Conservation (phyloP, 2,113 vertebrate genomes). For the Hymenochirus boettgeri region DNA sequence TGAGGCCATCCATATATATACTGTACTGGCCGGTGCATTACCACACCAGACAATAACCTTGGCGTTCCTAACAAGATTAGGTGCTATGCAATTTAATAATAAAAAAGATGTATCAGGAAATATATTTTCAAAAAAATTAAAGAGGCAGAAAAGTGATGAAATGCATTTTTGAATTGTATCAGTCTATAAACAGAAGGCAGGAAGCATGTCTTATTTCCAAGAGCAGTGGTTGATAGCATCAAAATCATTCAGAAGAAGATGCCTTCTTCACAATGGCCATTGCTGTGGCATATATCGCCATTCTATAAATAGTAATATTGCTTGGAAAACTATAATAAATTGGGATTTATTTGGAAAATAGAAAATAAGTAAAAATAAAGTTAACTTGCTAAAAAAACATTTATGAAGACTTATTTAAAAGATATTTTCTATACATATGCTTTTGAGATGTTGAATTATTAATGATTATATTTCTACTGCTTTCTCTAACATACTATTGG, state of each 20-base stretch:
- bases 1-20: not conserved
- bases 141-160: slow-evolving; percentile 1
- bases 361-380: not conserved
- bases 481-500: not conserved
- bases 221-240: not conserved
- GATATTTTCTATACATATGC: not conserved
- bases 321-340: not conserved
- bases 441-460: not conserved
- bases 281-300: not conserved
- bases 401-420: not conserved
- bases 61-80: slow-evolving; percentile 27
- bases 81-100: slow-evolving; percentile 20
- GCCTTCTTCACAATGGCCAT: not conserved
- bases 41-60: not conserved
- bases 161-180: slow-evolving; percentile 1
- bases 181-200: not conserved
- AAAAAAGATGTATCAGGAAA: not conserved
- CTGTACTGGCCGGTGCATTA: not conserved
- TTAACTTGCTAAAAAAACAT: not conserved
- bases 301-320: not conserved
- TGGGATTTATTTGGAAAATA: not conserved
- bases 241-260: not conserved
- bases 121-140: not conserved
- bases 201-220: not conserved
- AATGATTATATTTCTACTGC: not conserved